Evolutionary conservation across 2,888 invertebrate genomes (phyloP).

Genomic region (Lysandra coridon): DNA sequence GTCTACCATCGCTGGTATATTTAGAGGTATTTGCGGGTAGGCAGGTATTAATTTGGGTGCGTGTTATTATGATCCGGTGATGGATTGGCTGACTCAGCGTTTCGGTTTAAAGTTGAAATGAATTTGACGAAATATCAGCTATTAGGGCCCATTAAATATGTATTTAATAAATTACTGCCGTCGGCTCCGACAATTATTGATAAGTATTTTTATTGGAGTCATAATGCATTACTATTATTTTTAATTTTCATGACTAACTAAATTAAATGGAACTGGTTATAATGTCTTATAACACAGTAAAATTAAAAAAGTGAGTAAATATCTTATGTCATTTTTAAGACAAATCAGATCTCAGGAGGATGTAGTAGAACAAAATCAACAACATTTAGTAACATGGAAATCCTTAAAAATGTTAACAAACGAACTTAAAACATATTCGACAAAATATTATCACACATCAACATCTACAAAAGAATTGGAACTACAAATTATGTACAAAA

Average conservation of each 20-base stretch:
- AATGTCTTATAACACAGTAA: background rate
- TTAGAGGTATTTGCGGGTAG: conserved; percentile 62
- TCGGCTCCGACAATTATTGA: conserved; percentile 32
- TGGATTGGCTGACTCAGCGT: conserved; percentile 74
- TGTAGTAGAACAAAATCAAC: background rate
- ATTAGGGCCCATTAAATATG: conserved; percentile 14
- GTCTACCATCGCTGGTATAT: conserved; percentile 48
- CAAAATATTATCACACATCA: conserved; percentile 3
- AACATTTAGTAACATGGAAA: background rate
- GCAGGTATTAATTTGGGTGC: conserved; percentile 76
- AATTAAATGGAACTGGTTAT: background rate
- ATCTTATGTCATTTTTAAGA: too few relatives aligned
- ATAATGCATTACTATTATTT: background rate
- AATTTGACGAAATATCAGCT: conserved; percentile 38
- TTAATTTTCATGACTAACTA: background rate
- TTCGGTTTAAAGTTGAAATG: conserved; percentile 49
- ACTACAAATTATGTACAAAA: conserved; percentile 5
- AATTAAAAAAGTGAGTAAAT: too few relatives aligned
- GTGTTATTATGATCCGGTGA: conserved; percentile 74
- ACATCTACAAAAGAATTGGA: conserved; percentile 1
- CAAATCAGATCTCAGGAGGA: background rate
- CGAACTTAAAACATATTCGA: background rate
- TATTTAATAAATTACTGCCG: conserved; percentile 20
- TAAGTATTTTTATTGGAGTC: background rate
- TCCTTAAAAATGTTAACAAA: background rate